These are phyloP conservation scores for Neoniphon sammara DNA, from an alignment of 2,797 vertebrate genomes.

Conservation along the genomic window DNA sequence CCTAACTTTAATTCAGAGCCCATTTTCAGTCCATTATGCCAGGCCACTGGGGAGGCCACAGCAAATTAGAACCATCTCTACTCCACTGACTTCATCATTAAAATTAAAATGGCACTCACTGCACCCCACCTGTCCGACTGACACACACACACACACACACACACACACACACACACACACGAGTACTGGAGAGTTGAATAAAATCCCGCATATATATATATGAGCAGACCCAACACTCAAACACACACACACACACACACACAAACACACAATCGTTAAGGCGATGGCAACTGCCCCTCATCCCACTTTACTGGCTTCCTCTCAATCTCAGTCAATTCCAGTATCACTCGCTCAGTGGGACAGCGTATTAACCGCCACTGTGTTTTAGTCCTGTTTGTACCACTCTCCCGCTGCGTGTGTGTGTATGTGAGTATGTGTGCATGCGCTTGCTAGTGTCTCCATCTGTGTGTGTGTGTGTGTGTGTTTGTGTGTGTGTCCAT, in stretches of 20 bases:
- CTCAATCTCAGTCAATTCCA: constrained; percentile 48
- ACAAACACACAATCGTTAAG: constrained; percentile 21
- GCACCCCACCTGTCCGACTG: constrained; percentile 71
- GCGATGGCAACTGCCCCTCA: constrained; percentile 10
- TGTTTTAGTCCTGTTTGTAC: constrained; percentile 35
- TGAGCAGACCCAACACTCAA: constrained; percentile 30
- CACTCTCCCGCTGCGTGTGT: constrained; percentile 1
- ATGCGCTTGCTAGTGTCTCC: constrained; percentile 9
- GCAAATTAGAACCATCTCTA: constrained; percentile 83
- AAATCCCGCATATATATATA: no score
- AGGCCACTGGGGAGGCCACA: constrained; percentile 75
- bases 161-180: constrained; percentile 16
- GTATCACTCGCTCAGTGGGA: constrained; percentile 51
- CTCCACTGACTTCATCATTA: constrained; percentile 83
- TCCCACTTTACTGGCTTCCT: constrained; percentile 1
- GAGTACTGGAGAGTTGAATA: no score
- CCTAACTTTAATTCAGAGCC: constrained; percentile 76
- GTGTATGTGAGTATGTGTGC: constrained; percentile 13
- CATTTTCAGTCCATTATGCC: constrained; percentile 82
- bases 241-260: constrained; percentile 11
- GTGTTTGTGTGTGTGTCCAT: constrained; percentile 40
- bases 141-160: constrained; percentile 23
- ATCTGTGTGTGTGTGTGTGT: constrained; percentile 10
- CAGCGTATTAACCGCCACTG: constrained; percentile 31
- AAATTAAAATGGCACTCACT: constrained; percentile 77